These are phyloP conservation scores for Hexactinellida sp. DNA, from an alignment of 37 sponge, comb jelly and placozoan genomes.

Conservation along the genomic window DNA sequence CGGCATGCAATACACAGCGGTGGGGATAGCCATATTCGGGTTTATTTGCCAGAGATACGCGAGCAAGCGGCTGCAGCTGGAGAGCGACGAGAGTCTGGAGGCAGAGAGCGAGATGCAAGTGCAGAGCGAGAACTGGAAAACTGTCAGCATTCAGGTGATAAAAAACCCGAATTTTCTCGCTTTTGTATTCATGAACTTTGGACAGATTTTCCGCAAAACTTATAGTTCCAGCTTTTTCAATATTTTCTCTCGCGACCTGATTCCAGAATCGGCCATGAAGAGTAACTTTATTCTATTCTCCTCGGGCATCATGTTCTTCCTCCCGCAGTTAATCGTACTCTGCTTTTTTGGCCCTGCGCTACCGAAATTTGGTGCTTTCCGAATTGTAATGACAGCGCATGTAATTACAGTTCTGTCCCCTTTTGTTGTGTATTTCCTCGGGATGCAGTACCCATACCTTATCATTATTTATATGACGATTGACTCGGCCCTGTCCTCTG, in stretches of 20 bases:
- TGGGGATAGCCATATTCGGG: neutral
- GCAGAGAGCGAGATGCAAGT: neutral
- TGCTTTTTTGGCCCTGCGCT: neutral
- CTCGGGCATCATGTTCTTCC: neutral
- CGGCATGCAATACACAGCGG: neutral
- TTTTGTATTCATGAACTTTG: slow-evolving; percentile 14
- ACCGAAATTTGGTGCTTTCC: slow-evolving; percentile 5
- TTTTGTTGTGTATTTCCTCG: neutral
- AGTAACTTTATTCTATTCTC: neutral
- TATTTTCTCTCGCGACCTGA: slow-evolving; percentile 18
- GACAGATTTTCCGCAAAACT: slow-evolving; percentile 26
- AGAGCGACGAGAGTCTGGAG: neutral
- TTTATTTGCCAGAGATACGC: neutral
- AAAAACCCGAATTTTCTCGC: neutral
- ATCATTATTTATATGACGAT: slow-evolving; percentile 3
- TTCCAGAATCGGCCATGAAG: neutral
- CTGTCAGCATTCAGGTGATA: neutral
- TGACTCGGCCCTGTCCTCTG: slow-evolving; percentile 10
- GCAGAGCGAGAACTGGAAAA: neutral
- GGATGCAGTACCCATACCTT: neutral
- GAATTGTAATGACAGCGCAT: neutral
- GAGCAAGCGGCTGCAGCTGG: neutral
- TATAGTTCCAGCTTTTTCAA: slow-evolving; percentile 29
- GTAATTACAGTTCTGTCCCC: neutral
- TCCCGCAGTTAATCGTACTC: neutral